Evolutionary conservation across 2,888 invertebrate genomes (phyloP).

Genomic region (Calephelis perditalis): DNA sequence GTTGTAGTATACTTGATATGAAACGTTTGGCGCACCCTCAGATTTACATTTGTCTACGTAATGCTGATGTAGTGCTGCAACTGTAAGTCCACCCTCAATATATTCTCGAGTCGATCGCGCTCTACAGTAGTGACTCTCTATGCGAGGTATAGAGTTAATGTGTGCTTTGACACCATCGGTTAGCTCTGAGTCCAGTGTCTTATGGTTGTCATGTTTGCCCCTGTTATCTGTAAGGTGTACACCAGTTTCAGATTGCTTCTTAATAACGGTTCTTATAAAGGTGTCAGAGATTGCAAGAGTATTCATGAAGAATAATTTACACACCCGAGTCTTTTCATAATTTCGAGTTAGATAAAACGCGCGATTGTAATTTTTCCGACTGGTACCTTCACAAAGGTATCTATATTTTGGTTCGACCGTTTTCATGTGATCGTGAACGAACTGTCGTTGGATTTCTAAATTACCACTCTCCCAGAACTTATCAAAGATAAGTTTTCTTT

Average conservation of each 20-base stretch:
- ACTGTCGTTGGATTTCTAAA: conserved; percentile 29
- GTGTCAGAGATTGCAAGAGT: conserved; percentile 15
- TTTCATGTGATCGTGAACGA: conserved; percentile 25
- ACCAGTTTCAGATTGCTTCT: not conserved
- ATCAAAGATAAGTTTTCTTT: conserved; percentile 26
- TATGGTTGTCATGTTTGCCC: conserved; percentile 23
- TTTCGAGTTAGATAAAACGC: conserved; percentile 32
- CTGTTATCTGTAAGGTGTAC: conserved; percentile 16
- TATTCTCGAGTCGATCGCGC: conserved; percentile 8
- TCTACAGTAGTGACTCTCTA: conserved; percentile 20
- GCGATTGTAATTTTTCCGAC: conserved; percentile 27
- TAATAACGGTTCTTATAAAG: not conserved
- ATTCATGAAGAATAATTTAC: conserved; percentile 23
- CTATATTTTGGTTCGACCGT: conserved; percentile 29
- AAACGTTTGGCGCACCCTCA: conserved; percentile 17
- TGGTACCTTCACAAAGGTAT: conserved; percentile 29
- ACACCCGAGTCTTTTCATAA: conserved; percentile 21
- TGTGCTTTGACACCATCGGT: conserved; percentile 22
- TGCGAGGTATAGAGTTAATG: conserved; percentile 25
- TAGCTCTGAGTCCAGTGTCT: conserved; percentile 18
- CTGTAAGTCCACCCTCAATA: conserved; percentile 11
- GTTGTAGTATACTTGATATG: conserved; percentile 24
- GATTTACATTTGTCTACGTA: conserved; percentile 13
- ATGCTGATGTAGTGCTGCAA: conserved; percentile 10
- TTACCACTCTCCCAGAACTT: conserved; percentile 27